A percentile compares a stretch with the other conserved stretches of the same genome.
Evolutionary conservation across 2,797 vertebrate genomes (phyloP).

Genomic region (Chelidonichthys spinosus): DNA sequence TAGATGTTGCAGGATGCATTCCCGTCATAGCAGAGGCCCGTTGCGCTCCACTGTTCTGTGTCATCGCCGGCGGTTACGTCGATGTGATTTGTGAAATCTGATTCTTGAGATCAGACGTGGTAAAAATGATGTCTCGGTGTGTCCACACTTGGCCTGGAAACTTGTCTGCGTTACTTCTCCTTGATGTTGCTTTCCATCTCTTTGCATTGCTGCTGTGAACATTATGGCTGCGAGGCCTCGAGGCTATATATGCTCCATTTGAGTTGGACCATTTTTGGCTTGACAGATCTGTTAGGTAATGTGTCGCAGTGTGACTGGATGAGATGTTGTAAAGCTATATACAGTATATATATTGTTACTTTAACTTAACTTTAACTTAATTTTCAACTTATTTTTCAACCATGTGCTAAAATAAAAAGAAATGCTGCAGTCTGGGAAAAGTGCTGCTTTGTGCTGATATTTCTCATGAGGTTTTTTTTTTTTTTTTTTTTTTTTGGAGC

Average conservation of each 20-base stretch:
- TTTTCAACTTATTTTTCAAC: not conserved
- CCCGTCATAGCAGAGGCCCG: constrained; percentile 33
- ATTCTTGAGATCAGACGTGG: constrained; percentile 5
- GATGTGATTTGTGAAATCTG: constrained; percentile 1
- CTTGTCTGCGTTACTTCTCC: not conserved
- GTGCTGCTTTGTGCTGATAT: constrained; percentile 18
- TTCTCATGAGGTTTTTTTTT: constrained; percentile 43
- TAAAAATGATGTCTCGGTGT: not conserved
- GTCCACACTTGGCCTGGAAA: constrained; percentile 9
- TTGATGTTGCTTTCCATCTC: not conserved
- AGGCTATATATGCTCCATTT: not conserved
- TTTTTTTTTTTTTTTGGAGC: constrained; percentile 47
- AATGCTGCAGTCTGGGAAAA: constrained; percentile 4
- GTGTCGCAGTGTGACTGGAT: not conserved
- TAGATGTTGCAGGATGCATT: constrained; percentile 54
- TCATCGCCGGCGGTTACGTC: not conserved
- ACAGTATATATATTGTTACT: too few relatives aligned
- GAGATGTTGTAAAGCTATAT: not conserved
- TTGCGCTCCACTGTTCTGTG: constrained; percentile 20
- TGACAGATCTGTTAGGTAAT: not conserved
- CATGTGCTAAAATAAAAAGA: not conserved
- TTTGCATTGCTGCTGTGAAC: not conserved
- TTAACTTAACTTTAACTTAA: too few relatives aligned
- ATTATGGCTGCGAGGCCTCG: not conserved
- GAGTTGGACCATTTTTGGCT: constrained; percentile 19